Conservation (phyloP, 2,888 invertebrate species). For the Sericinus montela region DNA sequence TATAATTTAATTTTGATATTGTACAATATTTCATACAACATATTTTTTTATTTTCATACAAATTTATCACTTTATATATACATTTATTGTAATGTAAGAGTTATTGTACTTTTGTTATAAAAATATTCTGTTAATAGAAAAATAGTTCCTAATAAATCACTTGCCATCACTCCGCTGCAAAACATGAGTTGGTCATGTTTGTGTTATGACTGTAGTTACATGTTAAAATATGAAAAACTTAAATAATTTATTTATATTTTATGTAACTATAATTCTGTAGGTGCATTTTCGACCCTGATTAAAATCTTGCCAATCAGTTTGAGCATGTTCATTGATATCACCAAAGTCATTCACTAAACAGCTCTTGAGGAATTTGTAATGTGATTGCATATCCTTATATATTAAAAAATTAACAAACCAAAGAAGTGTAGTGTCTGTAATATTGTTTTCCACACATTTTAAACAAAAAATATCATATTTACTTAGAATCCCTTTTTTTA, state of each 20-base stretch:
- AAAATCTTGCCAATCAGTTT: not conserved
- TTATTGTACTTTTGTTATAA: no score
- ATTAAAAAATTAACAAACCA: slow-evolving; percentile 46
- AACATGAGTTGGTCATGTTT: no score
- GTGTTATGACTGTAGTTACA: no score
- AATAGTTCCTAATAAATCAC: no score
- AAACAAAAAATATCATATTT: slow-evolving; percentile 40
- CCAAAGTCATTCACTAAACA: slow-evolving; percentile 52
- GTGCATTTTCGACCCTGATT: not conserved
- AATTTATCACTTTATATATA: no score
- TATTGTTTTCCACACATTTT: slow-evolving; percentile 34
- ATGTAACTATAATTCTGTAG: slow-evolving; percentile 4
- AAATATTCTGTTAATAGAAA: no score
- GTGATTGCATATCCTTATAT: slow-evolving; percentile 37
- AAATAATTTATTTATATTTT: not conserved
- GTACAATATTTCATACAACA: no score
- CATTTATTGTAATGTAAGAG: no score
- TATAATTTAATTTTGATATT: no score
- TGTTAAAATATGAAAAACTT: no score
- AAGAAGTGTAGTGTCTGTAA: slow-evolving; percentile 30
- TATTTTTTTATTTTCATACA: no score
- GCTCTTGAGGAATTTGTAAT: slow-evolving; percentile 41
- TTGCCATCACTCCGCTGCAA: no score
- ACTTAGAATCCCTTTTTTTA: slow-evolving; percentile 30
- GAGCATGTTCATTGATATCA: not conserved